Evolutionary conservation across 2,113 vertebrate genomes (phyloP).

Genomic region (Calyptomena viridis): DNA sequence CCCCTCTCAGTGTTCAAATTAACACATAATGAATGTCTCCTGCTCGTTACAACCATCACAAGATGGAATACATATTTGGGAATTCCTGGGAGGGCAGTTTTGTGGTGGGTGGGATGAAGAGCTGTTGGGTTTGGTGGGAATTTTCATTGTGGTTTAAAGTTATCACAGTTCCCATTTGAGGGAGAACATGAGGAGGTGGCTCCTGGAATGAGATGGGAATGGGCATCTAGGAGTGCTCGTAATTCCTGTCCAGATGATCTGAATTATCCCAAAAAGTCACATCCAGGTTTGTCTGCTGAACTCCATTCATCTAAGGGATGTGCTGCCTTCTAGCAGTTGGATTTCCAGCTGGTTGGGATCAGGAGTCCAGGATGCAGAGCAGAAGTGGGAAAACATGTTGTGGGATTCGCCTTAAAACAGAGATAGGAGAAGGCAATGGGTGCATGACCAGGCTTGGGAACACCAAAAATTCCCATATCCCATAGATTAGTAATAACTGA

Average conservation of each 20-base stretch:
- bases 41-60: background rate
- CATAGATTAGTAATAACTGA: background rate
- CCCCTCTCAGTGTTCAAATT: background rate
- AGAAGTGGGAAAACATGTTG: background rate
- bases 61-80: rapidly evolving
- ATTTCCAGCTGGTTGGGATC: background rate
- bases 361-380: background rate
- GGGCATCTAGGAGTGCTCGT: background rate
- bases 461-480: background rate
- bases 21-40: background rate
- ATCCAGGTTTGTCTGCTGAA: background rate
- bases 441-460: rapidly evolving
- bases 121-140: background rate
- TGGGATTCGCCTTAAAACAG: background rate
- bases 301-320: background rate
- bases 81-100: background rate
- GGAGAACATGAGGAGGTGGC: background rate
- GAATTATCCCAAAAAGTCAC: background rate
- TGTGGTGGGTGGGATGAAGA: background rate
- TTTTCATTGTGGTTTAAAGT: background rate
- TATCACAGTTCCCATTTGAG: background rate
- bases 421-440: background rate
- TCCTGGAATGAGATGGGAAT: background rate
- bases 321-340: background rate
- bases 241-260: rapidly evolving